Conservation (phyloP, 1,140 invertebrate genomes). For the Helicoverpa armigera region DNA sequence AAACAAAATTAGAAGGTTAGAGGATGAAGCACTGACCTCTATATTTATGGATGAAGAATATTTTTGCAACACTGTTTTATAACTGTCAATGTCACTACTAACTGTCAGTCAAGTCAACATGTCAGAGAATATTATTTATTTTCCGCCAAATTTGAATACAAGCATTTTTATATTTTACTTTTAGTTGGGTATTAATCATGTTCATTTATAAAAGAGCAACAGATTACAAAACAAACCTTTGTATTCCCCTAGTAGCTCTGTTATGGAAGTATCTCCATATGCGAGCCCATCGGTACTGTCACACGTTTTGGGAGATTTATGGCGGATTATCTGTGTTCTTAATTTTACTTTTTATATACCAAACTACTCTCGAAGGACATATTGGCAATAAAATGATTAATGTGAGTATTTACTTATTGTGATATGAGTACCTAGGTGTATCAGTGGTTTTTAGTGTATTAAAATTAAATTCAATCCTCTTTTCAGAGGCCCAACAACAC, state of each 20-base stretch:
- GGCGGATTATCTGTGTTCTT: background rate
- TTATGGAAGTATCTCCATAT: background rate
- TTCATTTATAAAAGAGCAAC: background rate
- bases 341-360: background rate
- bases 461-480: background rate
- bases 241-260: conserved; percentile 7
- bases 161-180: background rate
- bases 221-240: background rate
- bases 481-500: background rate
- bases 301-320: conserved; percentile 12
- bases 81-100: conserved; percentile 1
- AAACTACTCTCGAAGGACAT: background rate
- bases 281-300: background rate
- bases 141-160: conserved; percentile 19
- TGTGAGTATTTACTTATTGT: too few relatives aligned
- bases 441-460: background rate
- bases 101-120: background rate
- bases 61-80: conserved; percentile 16
- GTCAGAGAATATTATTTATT: background rate
- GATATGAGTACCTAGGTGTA: too few relatives aligned
- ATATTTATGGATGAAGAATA: too few relatives aligned
- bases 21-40: too few relatives aligned
- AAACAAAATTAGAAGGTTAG: too few relatives aligned
- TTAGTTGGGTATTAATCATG: background rate
- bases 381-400: too few relatives aligned